Conservation (phyloP, 2,797 vertebrate species). For the Smutsia gigantea region DNA sequence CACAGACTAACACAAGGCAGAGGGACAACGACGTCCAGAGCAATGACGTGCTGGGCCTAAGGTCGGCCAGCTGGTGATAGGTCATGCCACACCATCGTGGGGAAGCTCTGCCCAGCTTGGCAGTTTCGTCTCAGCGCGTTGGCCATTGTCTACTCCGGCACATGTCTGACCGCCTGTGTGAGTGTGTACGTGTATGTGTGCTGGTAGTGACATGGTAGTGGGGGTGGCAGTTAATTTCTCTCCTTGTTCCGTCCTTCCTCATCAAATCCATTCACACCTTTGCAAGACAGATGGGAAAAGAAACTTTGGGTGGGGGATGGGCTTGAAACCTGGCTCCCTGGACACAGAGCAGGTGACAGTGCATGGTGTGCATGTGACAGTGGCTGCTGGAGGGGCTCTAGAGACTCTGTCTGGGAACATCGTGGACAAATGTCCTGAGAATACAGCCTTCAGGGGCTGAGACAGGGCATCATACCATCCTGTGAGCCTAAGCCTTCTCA, state of each 20-base stretch:
- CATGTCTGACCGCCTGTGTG: not conserved
- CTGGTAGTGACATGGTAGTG: not conserved
- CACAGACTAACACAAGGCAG: not conserved
- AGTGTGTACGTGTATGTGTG: not conserved
- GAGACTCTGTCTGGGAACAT: not conserved
- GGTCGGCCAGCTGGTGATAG: not conserved
- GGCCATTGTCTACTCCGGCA: not conserved
- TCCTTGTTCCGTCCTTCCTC: not conserved
- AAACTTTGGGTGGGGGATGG: not conserved
- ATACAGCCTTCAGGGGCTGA: not conserved
- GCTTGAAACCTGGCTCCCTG: constrained; percentile 38
- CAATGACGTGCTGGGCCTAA: not conserved
- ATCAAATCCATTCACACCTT: constrained; percentile 46
- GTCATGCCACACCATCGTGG: accelerated
- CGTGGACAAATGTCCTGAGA: not conserved
- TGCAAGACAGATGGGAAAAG: constrained; percentile 45
- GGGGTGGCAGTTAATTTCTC: not conserved
- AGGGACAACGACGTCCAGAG: not conserved
- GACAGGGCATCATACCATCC: not conserved
- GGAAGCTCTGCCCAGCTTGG: not conserved
- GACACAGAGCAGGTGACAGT: too few species aligned
- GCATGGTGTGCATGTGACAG: not conserved
- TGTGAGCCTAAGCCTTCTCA: constrained; percentile 8
- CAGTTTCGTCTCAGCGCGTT: not conserved
- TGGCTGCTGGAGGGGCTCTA: not conserved